phyloP scores from a whole-genome alignment of 1,140 invertebrate genomes.

The Drosophila repletoides region DNA sequence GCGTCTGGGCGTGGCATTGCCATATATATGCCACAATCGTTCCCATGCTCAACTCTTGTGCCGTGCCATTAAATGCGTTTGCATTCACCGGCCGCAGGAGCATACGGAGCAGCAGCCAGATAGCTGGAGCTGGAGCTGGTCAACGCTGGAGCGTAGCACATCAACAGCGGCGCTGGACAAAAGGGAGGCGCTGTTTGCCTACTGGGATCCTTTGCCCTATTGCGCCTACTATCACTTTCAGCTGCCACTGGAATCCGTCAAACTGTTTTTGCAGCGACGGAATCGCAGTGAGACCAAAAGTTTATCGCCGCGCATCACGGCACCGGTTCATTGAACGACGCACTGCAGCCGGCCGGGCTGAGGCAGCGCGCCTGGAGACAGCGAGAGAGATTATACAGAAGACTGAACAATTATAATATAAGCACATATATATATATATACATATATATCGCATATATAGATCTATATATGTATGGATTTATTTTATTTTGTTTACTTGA shows the following conservation, averaged over 20 bases:
- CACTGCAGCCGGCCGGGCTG: slow-evolving; percentile 32
- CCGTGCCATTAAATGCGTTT: slow-evolving; percentile 81
- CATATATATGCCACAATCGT: slow-evolving; percentile 89
- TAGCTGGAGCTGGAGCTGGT: slow-evolving; percentile 70
- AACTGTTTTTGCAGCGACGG: slow-evolving; percentile 78
- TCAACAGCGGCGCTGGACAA: slow-evolving; percentile 85
- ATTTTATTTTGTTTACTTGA: slow-evolving; percentile 60
- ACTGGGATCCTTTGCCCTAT: slow-evolving; percentile 92
- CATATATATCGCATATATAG: slow-evolving; percentile 7
- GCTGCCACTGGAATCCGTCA: slow-evolving; percentile 86
- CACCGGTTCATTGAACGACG: slow-evolving; percentile 78
- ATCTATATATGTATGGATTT: slow-evolving; percentile 31
- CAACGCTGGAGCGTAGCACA: slow-evolving; percentile 54
- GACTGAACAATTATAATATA: slow-evolving; percentile 66
- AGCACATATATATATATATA: neutral
- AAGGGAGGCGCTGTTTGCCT: slow-evolving; percentile 89
- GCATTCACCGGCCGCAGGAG: slow-evolving; percentile 79
- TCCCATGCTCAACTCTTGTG: slow-evolving; percentile 86
- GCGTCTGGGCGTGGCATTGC: slow-evolving; percentile 88
- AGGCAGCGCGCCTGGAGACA: slow-evolving; percentile 19
- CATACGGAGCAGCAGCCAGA: slow-evolving; percentile 82
- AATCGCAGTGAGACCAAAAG: slow-evolving; percentile 70
- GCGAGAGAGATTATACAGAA: slow-evolving; percentile 72
- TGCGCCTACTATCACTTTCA: slow-evolving; percentile 92
- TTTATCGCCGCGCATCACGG: slow-evolving; percentile 75